Percentiles rank a stretch among this genome's conserved stretches.
Conservation (phyloP, 2,797 vertebrate genomes). For the Cuculus canorus region DNA sequence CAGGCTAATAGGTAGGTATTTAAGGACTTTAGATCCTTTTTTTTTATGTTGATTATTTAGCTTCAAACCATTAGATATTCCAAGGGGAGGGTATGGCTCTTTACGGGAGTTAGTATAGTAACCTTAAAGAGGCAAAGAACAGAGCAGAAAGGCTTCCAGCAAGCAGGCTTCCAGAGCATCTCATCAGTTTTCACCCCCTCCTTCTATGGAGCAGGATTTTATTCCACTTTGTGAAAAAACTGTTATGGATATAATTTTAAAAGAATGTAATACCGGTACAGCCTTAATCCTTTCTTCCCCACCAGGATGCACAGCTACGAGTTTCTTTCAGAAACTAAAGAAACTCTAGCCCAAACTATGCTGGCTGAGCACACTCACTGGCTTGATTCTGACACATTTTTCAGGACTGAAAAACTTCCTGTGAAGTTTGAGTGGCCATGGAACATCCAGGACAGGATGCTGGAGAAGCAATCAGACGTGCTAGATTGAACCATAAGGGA, state of each 20-base stretch:
- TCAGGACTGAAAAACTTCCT: background rate
- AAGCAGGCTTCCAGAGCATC: background rate
- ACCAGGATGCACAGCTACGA: background rate
- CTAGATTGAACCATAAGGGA: background rate
- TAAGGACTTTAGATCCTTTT: background rate
- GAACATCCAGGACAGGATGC: background rate
- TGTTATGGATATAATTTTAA: background rate
- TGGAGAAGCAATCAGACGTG: background rate
- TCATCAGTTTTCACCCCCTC: background rate
- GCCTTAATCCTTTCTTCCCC: background rate
- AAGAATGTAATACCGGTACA: background rate
- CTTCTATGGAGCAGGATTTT: background rate
- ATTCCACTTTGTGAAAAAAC: background rate
- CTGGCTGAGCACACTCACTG: background rate
- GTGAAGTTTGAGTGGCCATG: background rate
- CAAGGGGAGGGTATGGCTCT: rapidly evolving
- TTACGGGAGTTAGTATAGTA: background rate
- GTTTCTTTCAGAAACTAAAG: conserved; percentile 9
- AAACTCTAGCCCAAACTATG: background rate
- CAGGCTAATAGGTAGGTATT: background rate
- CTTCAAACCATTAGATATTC: background rate
- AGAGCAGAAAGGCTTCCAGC: background rate
- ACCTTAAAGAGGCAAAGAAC: background rate
- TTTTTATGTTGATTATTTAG: background rate
- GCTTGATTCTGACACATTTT: background rate